Evolutionary conservation across 1,140 invertebrate species (phyloP).

Genomic region (Drosophila pruinosa): DNA sequence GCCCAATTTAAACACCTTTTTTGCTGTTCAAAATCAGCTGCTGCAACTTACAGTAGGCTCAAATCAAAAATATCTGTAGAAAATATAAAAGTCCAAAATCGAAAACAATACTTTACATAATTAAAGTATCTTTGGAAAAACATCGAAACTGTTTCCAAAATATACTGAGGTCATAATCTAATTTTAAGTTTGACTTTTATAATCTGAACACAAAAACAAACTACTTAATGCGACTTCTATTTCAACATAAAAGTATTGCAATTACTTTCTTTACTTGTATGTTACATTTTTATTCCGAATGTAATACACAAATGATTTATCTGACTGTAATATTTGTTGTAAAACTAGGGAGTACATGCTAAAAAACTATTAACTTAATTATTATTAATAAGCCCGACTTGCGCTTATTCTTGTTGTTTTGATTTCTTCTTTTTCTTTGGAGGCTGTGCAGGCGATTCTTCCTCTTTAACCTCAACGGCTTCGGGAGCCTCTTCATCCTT

Average conservation of each 20-base stretch:
- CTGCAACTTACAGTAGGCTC: conserved; percentile 32
- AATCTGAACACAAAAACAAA: too few species aligned
- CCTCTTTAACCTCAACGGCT: conserved; percentile 82
- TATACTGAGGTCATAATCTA: too few species aligned
- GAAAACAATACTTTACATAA: too few species aligned
- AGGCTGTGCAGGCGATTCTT: conserved; percentile 57
- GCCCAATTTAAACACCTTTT: conserved; percentile 30
- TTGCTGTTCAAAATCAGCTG: conserved; percentile 11
- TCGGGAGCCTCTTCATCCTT: conserved; percentile 55
- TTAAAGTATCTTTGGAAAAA: too few species aligned
- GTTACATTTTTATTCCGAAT: conserved; percentile 74
- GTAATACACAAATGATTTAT: conserved; percentile 34
- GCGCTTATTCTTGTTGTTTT: conserved; percentile 55
- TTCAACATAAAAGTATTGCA: background rate
- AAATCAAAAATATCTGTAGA: background rate
- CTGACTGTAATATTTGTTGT: conserved; percentile 3
- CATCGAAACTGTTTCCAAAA: too few species aligned
- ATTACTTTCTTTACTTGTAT: background rate
- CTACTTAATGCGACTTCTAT: too few species aligned
- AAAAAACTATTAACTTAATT: conserved; percentile 47
- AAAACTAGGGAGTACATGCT: conserved; percentile 45
- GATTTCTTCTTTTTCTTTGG: conserved; percentile 77
- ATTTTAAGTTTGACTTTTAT: too few species aligned
- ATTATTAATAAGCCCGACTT: conserved; percentile 22
- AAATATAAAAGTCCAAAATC: too few species aligned